Evolutionary conservation across 1,140 invertebrate genomes (phyloP).

Genomic region (Acromyrmex charruanus): DNA sequence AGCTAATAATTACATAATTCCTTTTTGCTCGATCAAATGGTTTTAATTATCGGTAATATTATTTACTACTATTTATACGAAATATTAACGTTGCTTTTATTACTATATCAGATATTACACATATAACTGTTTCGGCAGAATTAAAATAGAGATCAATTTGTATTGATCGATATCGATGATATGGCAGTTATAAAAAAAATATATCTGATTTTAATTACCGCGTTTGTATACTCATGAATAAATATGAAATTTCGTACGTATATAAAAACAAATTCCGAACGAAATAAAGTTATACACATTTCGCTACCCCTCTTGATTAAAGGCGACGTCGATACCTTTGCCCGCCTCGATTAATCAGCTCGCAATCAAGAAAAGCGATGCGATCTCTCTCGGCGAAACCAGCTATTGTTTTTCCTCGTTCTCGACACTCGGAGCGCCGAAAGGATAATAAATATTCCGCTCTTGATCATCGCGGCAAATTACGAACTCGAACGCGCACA

Average conservation of each 20-base stretch:
- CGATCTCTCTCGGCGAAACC: constrained; percentile 30
- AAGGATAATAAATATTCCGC: constrained; percentile 58
- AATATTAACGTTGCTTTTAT: constrained; percentile 13
- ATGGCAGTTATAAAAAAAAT: constrained; percentile 5
- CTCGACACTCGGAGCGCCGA: not conserved
- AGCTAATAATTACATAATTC: not conserved
- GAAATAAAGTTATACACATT: not conserved
- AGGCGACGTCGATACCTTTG: constrained; percentile 12
- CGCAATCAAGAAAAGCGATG: constrained; percentile 29
- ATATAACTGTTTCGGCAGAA: not conserved
- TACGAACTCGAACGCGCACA: constrained; percentile 21
- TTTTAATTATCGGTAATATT: not conserved
- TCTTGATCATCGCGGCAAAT: constrained; percentile 46
- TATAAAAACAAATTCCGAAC: constrained; percentile 7
- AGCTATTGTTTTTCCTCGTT: constrained; percentile 42
- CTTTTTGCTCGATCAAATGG: not conserved
- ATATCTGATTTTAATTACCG: not conserved
- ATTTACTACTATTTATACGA: not conserved
- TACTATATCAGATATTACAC: not conserved
- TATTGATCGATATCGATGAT: not conserved
- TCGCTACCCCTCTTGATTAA: constrained; percentile 8
- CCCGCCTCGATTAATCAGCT: constrained; percentile 33
- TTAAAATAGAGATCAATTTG: constrained; percentile 3
- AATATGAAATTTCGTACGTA: constrained; percentile 6
- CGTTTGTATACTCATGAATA: not conserved